phyloP scores from a whole-genome alignment of 2,797 vertebrate genomes.

The Chelonia mydas region DNA sequence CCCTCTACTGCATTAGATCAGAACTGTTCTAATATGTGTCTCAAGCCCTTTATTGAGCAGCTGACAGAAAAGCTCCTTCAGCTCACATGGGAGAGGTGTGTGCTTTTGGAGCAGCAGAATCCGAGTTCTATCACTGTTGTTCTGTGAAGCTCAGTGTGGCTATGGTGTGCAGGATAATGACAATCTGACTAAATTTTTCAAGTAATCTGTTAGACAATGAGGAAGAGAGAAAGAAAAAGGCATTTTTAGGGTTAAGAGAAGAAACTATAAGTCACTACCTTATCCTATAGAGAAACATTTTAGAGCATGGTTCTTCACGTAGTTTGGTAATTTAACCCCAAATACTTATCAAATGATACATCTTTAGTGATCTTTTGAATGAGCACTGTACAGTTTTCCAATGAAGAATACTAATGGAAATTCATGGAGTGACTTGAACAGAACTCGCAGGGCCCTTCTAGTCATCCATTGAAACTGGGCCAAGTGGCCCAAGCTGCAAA shows the following conservation, averaged over 20 bases:
- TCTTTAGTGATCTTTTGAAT: background rate
- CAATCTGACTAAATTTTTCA: background rate
- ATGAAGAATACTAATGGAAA: background rate
- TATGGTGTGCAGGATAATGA: background rate
- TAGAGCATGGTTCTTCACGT: background rate
- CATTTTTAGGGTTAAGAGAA: background rate
- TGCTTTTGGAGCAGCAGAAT: background rate
- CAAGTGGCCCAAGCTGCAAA: background rate
- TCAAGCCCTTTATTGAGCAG: background rate
- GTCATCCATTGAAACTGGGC: background rate
- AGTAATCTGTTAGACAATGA: background rate
- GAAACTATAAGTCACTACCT: background rate
- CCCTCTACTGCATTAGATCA: conserved; percentile 61
- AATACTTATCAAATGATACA: background rate
- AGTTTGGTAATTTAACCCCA: background rate
- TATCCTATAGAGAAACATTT: background rate
- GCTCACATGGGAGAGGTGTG: background rate
- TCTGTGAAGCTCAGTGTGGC: background rate
- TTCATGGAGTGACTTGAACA: background rate
- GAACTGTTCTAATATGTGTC: conserved; percentile 48
- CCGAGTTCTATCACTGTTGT: background rate
- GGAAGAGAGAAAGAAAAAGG: background rate
- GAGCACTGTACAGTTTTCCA: background rate
- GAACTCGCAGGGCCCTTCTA: background rate
- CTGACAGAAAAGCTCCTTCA: fast-evolving